These are phyloP conservation scores for Python bivittatus DNA, from an alignment of 2,113 vertebrate genomes.

Conservation along the genomic window DNA sequence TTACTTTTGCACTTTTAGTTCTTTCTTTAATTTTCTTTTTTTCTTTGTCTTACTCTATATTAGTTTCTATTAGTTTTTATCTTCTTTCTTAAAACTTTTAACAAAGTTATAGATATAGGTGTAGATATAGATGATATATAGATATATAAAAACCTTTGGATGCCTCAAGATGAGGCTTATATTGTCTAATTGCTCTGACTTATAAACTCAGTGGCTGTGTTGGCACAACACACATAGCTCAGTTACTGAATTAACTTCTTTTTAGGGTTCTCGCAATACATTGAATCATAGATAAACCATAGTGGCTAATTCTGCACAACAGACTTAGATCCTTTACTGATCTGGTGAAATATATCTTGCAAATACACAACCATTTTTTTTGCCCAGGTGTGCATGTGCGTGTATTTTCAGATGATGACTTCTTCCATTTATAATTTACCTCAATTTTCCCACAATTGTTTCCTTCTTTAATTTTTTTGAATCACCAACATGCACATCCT, in stretches of 20 bases:
- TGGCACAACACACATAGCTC: neutral
- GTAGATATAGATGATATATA: no score
- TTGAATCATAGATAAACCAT: no score
- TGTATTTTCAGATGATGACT: neutral
- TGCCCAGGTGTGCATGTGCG: neutral
- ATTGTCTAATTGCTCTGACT: neutral
- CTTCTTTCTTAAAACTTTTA: no score
- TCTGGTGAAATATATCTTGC: no score
- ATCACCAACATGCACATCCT: neutral
- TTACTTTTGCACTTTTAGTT: no score
- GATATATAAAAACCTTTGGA: no score
- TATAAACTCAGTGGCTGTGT: neutral
- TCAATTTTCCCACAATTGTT: neutral
- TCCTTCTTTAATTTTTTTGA: neutral
- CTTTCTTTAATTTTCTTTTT: no score
- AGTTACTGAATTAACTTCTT: neutral
- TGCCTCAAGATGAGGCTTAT: neutral
- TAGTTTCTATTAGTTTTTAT: no score
- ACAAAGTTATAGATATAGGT: no score
- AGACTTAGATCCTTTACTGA: no score
- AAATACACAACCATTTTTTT: neutral
- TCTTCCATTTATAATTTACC: neutral
- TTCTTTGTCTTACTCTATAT: no score
- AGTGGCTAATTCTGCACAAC: no score
- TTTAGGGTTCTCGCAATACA: neutral